Percentiles rank a stretch among this genome's conserved stretches.
These are phyloP conservation scores for Pygoscelis adeliae DNA, from an alignment of 2,113 vertebrate species.

Conservation along the genomic window DNA sequence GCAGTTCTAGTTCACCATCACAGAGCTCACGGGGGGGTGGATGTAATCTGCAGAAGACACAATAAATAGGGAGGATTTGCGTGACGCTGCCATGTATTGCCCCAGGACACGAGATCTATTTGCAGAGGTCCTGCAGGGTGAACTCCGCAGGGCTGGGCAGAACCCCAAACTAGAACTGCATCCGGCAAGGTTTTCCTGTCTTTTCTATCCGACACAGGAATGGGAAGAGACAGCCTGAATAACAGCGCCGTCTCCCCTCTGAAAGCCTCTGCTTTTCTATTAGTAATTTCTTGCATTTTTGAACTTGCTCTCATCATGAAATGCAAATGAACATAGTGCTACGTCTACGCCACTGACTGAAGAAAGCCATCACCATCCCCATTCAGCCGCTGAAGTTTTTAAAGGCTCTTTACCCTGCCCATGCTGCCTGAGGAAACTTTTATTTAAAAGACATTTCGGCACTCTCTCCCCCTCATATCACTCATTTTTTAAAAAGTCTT, in stretches of 20 bases:
- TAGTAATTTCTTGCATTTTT: slow-evolving; percentile 2
- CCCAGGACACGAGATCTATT: background rate
- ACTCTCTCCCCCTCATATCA: background rate
- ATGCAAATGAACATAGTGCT: background rate
- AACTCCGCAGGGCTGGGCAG: background rate
- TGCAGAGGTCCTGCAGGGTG: background rate
- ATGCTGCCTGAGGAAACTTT: background rate
- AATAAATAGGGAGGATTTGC: background rate
- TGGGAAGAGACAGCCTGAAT: background rate
- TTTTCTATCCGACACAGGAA: background rate
- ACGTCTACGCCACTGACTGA: rapidly evolving
- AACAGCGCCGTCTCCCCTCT: background rate
- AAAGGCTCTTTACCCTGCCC: background rate
- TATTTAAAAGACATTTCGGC: background rate
- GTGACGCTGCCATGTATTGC: background rate
- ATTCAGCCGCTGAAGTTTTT: background rate
- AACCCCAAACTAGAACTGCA: background rate
- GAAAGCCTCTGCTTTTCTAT: background rate
- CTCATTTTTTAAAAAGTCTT: background rate
- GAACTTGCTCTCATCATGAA: background rate
- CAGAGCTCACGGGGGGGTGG: background rate
- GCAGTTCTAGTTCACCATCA: background rate
- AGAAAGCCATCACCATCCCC: background rate
- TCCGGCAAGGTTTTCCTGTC: background rate
- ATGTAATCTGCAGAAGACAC: background rate